Conservation (phyloP, 2,797 vertebrate genomes). For the Artibeus lituratus region DNA sequence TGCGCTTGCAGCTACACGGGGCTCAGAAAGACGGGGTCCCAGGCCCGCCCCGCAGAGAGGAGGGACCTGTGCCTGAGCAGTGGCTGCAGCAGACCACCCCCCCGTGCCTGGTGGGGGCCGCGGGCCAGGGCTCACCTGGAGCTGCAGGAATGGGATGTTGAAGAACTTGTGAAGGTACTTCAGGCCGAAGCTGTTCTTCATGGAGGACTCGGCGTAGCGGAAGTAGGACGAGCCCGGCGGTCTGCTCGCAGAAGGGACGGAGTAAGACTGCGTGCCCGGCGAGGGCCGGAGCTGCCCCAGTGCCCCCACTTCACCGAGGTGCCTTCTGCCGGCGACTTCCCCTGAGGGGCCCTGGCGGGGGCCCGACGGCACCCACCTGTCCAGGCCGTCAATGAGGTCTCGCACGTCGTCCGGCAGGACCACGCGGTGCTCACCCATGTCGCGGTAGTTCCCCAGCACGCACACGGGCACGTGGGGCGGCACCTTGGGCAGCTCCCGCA, state of each 20-base stretch:
- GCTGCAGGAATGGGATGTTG: constrained; percentile 98
- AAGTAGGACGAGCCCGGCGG: constrained; percentile 96
- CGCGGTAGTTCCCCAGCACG: constrained; percentile 95
- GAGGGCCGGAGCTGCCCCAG: not conserved
- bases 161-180: constrained; percentile 98
- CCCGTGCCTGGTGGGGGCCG: too few species aligned
- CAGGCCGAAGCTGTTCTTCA: constrained; percentile 98
- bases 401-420: constrained; percentile 94
- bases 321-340: too few species aligned
- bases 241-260: constrained; percentile 76
- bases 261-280: too few species aligned
- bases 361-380: constrained; percentile 84
- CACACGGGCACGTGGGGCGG: constrained; percentile 96
- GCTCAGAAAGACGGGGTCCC: not conserved
- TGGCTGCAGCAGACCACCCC: too few species aligned
- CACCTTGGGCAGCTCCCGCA: constrained; percentile 96
- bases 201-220: constrained; percentile 98
- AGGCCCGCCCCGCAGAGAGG: not conserved
- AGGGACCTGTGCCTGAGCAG: too few species aligned
- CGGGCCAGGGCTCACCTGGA: constrained; percentile 87
- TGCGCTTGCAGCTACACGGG: too few species aligned
- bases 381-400: constrained; percentile 90
- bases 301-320: accelerated
- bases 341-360: too few species aligned
- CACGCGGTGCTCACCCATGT: constrained; percentile 98